These are phyloP conservation scores for Drosophila subobscura DNA, from an alignment of 1,140 invertebrate species.

Conservation along the genomic window DNA sequence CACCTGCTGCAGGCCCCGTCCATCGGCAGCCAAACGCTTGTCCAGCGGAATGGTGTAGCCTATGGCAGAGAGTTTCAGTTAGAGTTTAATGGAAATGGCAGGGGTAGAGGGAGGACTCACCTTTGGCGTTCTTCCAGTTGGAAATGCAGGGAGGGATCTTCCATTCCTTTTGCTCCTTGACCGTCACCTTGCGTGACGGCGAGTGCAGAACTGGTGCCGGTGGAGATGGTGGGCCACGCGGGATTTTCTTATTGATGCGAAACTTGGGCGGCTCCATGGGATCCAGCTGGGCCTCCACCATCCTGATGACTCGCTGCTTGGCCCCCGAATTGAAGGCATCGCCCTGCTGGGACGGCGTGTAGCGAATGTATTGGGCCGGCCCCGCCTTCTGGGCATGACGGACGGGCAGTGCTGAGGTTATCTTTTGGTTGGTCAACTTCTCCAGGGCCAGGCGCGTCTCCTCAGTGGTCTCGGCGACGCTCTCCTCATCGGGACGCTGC, in stretches of 20 bases:
- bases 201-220: constrained; percentile 96
- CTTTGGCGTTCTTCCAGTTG: constrained; percentile 99
- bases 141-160: constrained; percentile 99
- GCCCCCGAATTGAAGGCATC: constrained; percentile 98
- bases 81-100: not conserved
- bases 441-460: constrained; percentile 92
- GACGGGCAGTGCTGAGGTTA: constrained; percentile 96
- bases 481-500: constrained; percentile 93
- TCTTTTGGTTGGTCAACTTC: constrained; percentile 94
- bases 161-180: constrained; percentile 99
- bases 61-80: not conserved
- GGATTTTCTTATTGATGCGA: constrained; percentile 98
- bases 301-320: constrained; percentile 98
- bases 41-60: constrained; percentile 98
- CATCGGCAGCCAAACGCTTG: constrained; percentile 99
- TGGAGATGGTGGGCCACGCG: constrained; percentile 98
- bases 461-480: constrained; percentile 94
- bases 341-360: constrained; percentile 98
- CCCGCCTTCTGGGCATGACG: constrained; percentile 94
- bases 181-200: constrained; percentile 97
- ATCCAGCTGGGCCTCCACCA: constrained; percentile 98
- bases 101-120: constrained; percentile 6
- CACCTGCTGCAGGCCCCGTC: constrained; percentile 97
- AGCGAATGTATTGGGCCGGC: constrained; percentile 98
- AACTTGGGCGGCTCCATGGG: constrained; percentile 99